Percentiles rank a stretch among this genome's conserved stretches.
These are phyloP conservation scores for Drosophila saltans DNA, from an alignment of 1,140 invertebrate genomes.

Conservation along the genomic window DNA sequence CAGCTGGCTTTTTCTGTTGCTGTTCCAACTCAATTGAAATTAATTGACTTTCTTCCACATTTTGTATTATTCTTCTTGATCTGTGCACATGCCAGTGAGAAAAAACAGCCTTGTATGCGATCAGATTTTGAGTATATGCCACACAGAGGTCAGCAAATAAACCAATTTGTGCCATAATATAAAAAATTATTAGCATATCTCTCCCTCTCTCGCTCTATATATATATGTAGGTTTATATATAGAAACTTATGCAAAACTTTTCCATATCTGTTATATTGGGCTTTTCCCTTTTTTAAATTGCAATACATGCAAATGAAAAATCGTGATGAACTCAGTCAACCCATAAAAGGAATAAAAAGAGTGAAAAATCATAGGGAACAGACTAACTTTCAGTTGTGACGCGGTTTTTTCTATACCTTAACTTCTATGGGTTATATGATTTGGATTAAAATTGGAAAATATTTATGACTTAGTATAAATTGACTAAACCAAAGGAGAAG, in stretches of 20 bases:
- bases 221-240: conserved; percentile 29
- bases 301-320: conserved; percentile 41
- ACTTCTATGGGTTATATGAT: neutral
- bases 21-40: conserved; percentile 79
- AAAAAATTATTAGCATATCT: conserved; percentile 27
- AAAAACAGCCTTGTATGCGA: conserved; percentile 80
- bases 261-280: neutral
- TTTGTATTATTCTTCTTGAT: conserved; percentile 22
- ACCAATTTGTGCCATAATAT: conserved; percentile 70
- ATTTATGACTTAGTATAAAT: too few species aligned
- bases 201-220: conserved; percentile 15
- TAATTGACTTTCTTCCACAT: conserved; percentile 77
- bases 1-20: conserved; percentile 45
- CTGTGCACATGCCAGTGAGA: conserved; percentile 49
- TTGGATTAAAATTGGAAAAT: too few species aligned
- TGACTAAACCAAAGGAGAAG: too few species aligned
- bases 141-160: conserved; percentile 82
- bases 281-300: conserved; percentile 16
- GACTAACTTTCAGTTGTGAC: neutral
- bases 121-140: conserved; percentile 67
- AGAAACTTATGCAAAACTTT: conserved; percentile 22
- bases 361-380: neutral
- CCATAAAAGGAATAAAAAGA: conserved; percentile 30
- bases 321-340: conserved; percentile 46
- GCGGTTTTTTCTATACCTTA: neutral